Conservation (phyloP, 2,113 vertebrate species). For the Nipponia nippon region DNA sequence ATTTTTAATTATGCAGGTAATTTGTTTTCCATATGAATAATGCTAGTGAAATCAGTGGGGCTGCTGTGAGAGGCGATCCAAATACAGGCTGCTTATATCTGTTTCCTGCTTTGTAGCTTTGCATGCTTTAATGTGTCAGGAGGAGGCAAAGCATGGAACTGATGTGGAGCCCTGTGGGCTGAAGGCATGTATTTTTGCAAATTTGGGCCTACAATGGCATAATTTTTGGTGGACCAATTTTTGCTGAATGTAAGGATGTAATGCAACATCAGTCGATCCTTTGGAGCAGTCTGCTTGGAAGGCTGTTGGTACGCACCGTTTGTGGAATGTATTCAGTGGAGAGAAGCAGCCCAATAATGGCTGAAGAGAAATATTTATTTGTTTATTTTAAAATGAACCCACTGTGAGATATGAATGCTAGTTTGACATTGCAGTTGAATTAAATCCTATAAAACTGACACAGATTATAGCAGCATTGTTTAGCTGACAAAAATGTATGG, state of each 20-base stretch:
- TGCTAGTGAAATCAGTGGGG: not conserved
- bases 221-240: not conserved
- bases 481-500: constrained; percentile 16
- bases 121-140: not conserved
- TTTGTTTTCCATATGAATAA: not conserved
- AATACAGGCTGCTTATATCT: not conserved
- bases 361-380: not conserved
- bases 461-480: constrained; percentile 4
- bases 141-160: not conserved
- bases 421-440: not conserved
- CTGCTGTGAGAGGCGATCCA: not conserved
- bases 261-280: not conserved
- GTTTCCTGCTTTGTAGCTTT: not conserved
- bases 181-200: not conserved
- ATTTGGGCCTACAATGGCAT: not conserved
- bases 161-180: not conserved
- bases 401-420: not conserved
- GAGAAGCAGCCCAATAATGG: not conserved
- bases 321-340: not conserved
- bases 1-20: not conserved
- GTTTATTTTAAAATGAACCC: not conserved
- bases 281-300: not conserved
- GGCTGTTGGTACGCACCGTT: not conserved
- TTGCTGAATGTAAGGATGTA: not conserved
- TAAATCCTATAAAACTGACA: not conserved